Base-by-base conservation (phyloP, 2,797 vertebrate genomes). In the Jordanella pulchra region DNA sequence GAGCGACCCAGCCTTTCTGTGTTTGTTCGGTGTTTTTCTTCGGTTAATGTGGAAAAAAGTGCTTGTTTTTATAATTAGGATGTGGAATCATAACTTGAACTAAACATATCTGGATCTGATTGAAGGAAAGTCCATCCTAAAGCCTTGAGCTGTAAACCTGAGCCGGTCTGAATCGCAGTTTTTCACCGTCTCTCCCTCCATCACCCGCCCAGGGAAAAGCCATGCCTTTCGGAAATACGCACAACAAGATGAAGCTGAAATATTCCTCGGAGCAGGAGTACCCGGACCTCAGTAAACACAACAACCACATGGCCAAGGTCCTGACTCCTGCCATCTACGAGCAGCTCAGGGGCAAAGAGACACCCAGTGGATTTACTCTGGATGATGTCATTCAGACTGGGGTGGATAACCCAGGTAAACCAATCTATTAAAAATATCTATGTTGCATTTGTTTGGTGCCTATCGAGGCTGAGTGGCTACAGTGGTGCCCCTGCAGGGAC, bases 181-280 rank as follows among this genome's bases (percentile, higher is more conserved):
- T 23, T 45, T 79, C 71, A 69, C n/a, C 50, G 65, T 75, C 18
- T 82, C 77, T 74, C 3, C 72, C 73, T 79, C 73, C 80, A 23
- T 64, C 76, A 69, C 53, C 64, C 90, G 21, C 70, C 80, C 93
- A 96, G 95, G 85, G 72, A 85, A 76, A 91, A 92, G 90, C 81
- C 93, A 99, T 99, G 98, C 97, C 97, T 78, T 99, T 98, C 93
- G 96, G 97, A 81, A 98, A 97, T 92, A 96, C 94, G 75, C 97
- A 98, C 94, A 98, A 99, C 90, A 74, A 93, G 71, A 6, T 94
- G 90, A 98, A 99, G 95, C 86, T 95, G 94, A 97, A 97, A 63
- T 91, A 78, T 85, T 3, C 80, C 0, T 83, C 90, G 0, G 94
- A 91, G 0, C 90, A 96, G 11, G 98, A 99, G 91, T 98, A 85